These are phyloP conservation scores for Zaprionus gabonicus DNA, from an alignment of 1,140 invertebrate genomes.

Conservation along the genomic window DNA sequence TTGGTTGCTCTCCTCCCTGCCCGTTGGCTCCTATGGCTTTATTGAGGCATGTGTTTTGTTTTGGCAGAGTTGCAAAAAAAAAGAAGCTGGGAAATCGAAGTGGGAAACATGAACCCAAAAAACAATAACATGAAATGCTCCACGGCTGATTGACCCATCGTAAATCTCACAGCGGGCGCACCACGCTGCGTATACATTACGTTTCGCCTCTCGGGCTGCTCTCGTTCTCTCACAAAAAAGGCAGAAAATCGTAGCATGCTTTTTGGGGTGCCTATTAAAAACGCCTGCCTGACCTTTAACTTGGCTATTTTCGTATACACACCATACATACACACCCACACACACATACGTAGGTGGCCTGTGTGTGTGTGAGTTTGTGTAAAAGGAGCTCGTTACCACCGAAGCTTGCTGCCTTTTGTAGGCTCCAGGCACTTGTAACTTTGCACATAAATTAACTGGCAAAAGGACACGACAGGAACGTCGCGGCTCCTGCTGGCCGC, in stretches of 20 bases:
- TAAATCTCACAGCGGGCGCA: slow-evolving; percentile 66
- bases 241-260: slow-evolving; percentile 52
- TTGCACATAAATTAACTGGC: slow-evolving; percentile 81
- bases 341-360: slow-evolving; percentile 7
- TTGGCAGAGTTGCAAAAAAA: slow-evolving; percentile 8
- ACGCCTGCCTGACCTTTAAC: slow-evolving; percentile 75
- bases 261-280: slow-evolving; percentile 51
- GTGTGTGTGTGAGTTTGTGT: slow-evolving; percentile 46
- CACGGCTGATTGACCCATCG: slow-evolving; percentile 71
- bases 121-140: slow-evolving; percentile 69
- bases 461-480: slow-evolving; percentile 57
- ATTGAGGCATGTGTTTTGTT: slow-evolving; percentile 21
- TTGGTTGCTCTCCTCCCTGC: background rate
- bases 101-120: slow-evolving; percentile 14
- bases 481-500: background rate
- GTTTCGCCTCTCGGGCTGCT: background rate
- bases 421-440: slow-evolving; percentile 77
- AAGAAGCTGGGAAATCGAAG: background rate
- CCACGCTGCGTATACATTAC: slow-evolving; percentile 54
- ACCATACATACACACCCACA: slow-evolving; percentile 8
- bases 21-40: background rate
- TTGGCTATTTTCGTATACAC: slow-evolving; percentile 50
- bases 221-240: slow-evolving; percentile 5
- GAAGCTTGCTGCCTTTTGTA: slow-evolving; percentile 33
- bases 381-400: slow-evolving; percentile 60